Evolutionary conservation across 2,888 invertebrate genomes (phyloP), one percentile per base, ranked within the genome.

Genomic region (Doris montereyensis): DNA sequence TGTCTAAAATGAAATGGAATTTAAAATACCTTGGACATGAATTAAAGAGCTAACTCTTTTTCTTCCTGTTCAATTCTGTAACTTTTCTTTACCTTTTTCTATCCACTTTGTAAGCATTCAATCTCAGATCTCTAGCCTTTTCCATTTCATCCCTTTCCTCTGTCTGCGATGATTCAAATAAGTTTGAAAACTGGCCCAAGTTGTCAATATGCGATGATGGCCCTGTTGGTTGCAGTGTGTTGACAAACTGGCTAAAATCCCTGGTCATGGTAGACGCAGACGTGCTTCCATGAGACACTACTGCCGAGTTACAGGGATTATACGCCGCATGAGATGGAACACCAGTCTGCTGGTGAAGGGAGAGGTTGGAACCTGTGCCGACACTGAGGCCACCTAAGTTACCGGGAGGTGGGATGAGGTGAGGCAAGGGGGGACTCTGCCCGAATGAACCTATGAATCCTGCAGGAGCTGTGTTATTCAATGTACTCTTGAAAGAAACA

Each of bases 161-260:
- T 5, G 8, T 41, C 52, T 41, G 52, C 17, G 52, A 41, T 17
- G 78, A 32, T 0, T 65, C 74, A 30, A 58, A 68, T 8, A 78
- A 34, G 41, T 78, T 74, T 30, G 28, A 72, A 58, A 73, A 72
- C 35, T 71, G 62, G 3, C 26, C 41, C 26, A 57, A 62, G 24
- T 76, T 67, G 21, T 67, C 75, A n/a, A 60, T 67, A 30, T 78
- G 28, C n/a, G n/a, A n/a, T 0, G 73, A 65, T 3, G 78, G 74
- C n/a, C 80, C 57, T 13, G 52, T 65, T 24, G 80, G 65, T 24
- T 73, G 70, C 13, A 82, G 77, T 28, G 70, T 77, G 77, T 77
- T 82, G 41, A 78, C 78, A 72, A 74, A 67, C 78, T 78, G 78
- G 34, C 78, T 74, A 10, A 78, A 74, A 68, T 78, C 78, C 26